Evolutionary conservation across 1,140 invertebrate genomes (phyloP), one percentile per base, ranked within the genome.

Genomic region (Agrypnia vestita): DNA sequence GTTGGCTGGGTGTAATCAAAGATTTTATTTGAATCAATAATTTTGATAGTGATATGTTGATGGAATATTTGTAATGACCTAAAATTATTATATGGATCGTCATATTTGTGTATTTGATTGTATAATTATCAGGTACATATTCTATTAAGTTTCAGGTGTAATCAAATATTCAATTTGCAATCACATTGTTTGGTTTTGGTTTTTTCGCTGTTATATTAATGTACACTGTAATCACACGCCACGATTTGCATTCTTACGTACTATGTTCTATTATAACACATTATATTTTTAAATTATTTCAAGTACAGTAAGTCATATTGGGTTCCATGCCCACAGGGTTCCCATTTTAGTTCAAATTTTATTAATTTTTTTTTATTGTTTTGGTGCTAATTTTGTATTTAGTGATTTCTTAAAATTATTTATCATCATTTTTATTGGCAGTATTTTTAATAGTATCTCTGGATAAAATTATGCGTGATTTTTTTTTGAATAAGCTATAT

Each of bases 221-320:
- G 75, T 77, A 67, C 59, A 77, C 61, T 77, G 75, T 77, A 64
- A 77, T 77, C 75, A 77, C 75, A 77, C 44, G 62, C 21, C 61
- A 49, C 49, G 19, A 53, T 59, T 35, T 64, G 59, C 75, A 64
- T 64, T 76, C n/a, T 53, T 53, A 25, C 35, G 13, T 35, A 12
- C 7, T n/a, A n/a, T n/a, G n/a, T n/a, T n/a, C n/a, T n/a, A 35
- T 1, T 35, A 6, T 3, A 35, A 35, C 25, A 35, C 25, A 35
- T n/a, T n/a, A n/a, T n/a, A n/a, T 35, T 35, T 35, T 35, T 35
- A 1, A 35, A 35, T 35, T 1, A 35, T 35, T 35, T 6, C n/a
- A n/a, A n/a, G n/a, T 35, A 35, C 25, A 35, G 25, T 35, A 35
- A 35, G 25, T 35, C n/a, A n/a, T n/a, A 35, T 35, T 35, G 25